Evolutionary conservation across 2,888 invertebrate genomes (phyloP).

Genomic region (Nomada flava): DNA sequence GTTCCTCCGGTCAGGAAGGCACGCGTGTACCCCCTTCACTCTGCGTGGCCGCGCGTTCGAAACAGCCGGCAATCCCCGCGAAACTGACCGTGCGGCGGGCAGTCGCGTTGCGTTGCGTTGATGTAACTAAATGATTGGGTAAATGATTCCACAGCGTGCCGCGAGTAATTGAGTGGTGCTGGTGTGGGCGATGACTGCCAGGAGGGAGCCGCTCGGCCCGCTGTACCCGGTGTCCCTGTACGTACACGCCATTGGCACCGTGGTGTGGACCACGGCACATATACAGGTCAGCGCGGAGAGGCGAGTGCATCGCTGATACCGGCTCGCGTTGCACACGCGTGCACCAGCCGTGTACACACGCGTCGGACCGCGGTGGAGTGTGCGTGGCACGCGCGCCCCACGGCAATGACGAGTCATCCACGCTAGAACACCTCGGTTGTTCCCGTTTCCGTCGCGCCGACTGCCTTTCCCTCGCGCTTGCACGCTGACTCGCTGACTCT

Average conservation of each 20-base stretch:
- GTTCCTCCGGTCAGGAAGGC: constrained; percentile 53
- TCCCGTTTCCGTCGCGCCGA: constrained; percentile 52
- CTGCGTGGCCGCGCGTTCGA: constrained; percentile 44
- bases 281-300: constrained; percentile 31
- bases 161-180: constrained; percentile 84
- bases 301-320: constrained; percentile 46
- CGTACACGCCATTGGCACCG: constrained; percentile 13
- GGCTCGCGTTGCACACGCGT: constrained; percentile 59
- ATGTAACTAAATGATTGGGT: constrained; percentile 85
- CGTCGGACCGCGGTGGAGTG: constrained; percentile 58
- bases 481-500: constrained; percentile 56
- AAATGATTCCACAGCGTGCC: constrained; percentile 84
- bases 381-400: constrained; percentile 83
- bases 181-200: constrained; percentile 75
- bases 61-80: constrained; percentile 70
- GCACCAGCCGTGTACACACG: constrained; percentile 54
- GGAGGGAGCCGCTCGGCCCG: constrained; percentile 56
- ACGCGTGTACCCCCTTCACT: constrained; percentile 18
- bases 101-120: constrained; percentile 80
- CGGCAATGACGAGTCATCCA: constrained; percentile 84
- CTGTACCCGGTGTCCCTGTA: constrained; percentile 32
- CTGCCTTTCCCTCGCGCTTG: constrained; percentile 39
- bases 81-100: constrained; percentile 72
- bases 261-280: constrained; percentile 18
- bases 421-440: constrained; percentile 82